Evolutionary conservation across 2,113 vertebrate genomes (phyloP).

Genomic region (Corynorhinus townsendii): DNA sequence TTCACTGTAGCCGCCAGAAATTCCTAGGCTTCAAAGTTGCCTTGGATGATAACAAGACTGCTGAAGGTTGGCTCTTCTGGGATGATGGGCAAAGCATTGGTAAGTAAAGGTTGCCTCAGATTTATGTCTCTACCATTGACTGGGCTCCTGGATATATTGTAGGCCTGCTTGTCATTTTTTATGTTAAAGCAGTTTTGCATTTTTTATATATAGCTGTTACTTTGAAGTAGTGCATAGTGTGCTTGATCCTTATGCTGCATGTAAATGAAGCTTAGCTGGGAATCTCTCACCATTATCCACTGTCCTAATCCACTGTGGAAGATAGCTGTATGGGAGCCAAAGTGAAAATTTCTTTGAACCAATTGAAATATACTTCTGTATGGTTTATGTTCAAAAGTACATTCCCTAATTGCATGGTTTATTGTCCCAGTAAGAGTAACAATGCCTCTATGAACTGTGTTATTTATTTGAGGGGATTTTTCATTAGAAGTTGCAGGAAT

Average conservation of each 20-base stretch:
- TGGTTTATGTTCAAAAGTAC: background rate
- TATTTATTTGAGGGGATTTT: background rate
- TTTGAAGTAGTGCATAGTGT: background rate
- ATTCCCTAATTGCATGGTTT: background rate
- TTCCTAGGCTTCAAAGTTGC: conserved; percentile 86
- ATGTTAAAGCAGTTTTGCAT: background rate
- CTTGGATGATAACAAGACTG: conserved; percentile 77
- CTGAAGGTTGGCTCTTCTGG: conserved; percentile 88
- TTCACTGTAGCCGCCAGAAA: conserved; percentile 82
- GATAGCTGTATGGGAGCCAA: fast-evolving
- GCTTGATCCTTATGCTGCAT: background rate
- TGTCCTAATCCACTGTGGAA: background rate
- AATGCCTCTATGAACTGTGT: background rate
- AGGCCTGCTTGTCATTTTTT: background rate
- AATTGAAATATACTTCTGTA: background rate
- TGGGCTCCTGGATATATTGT: background rate
- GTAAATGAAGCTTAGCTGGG: background rate
- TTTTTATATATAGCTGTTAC: background rate
- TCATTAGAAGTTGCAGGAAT: background rate
- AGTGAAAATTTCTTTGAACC: background rate
- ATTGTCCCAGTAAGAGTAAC: background rate
- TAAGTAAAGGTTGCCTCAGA: conserved; percentile 65
- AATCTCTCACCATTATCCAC: background rate
- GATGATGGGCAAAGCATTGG: conserved; percentile 89
- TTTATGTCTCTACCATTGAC: background rate